phyloP scores from a whole-genome alignment of 2,797 vertebrate species.

The Tachyglossus aculeatus region DNA sequence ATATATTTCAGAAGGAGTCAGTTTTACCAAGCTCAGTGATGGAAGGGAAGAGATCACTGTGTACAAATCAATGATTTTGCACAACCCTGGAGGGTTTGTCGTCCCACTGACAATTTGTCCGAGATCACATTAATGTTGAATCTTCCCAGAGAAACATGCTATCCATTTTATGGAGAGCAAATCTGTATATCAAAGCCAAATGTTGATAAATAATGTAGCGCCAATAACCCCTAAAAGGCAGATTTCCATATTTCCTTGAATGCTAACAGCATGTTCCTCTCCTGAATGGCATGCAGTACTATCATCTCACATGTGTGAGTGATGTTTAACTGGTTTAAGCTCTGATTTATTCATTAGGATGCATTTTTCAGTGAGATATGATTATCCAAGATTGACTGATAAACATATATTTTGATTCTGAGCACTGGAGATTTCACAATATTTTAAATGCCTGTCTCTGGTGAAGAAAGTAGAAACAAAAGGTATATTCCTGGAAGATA shows the following conservation, averaged over 20 bases:
- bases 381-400: constrained; percentile 51
- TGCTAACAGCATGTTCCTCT: constrained; percentile 48
- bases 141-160: constrained; percentile 56
- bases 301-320: constrained; percentile 47
- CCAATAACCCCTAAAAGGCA: constrained; percentile 49
- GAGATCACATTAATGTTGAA: constrained; percentile 51
- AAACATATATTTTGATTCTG: constrained; percentile 61
- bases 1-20: too few species aligned
- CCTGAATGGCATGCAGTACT: constrained; percentile 46
- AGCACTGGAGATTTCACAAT: constrained; percentile 40
- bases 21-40: not conserved
- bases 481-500: constrained; percentile 41
- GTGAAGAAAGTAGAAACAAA: too few species aligned
- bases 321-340: constrained; percentile 44
- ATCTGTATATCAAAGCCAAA: constrained; percentile 61
- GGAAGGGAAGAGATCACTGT: constrained; percentile 29
- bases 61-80: constrained; percentile 54
- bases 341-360: constrained; percentile 66
- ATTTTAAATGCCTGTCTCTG: too few species aligned
- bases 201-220: constrained; percentile 65
- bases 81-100: constrained; percentile 44
- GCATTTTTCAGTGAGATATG: constrained; percentile 49
- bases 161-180: constrained; percentile 58
- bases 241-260: constrained; percentile 61
- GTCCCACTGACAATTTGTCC: constrained; percentile 53